A percentile compares a stretch with the other conserved stretches of the same genome.
These are phyloP conservation scores for Leptopterna dolabrata DNA, from an alignment of 2,888 invertebrate genomes.

Conservation along the genomic window DNA sequence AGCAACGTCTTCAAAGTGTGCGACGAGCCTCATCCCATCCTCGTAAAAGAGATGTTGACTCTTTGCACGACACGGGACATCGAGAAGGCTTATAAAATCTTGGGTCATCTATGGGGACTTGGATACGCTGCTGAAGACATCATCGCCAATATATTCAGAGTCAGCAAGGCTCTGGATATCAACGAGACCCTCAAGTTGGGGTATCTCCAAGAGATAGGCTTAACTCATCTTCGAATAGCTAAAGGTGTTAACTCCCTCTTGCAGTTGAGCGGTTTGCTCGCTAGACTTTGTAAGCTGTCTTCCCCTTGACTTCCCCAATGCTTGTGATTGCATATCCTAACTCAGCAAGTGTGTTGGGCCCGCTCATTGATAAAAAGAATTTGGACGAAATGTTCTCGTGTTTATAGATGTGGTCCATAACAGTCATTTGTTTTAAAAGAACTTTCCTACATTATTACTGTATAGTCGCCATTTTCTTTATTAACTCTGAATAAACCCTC, in stretches of 20 bases:
- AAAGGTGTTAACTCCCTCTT: slow-evolving; percentile 89
- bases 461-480: too few relatives aligned
- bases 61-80: slow-evolving; percentile 85
- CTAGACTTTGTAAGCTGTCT: slow-evolving; percentile 75
- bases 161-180: slow-evolving; percentile 87
- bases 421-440: too few relatives aligned
- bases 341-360: too few relatives aligned
- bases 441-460: too few relatives aligned
- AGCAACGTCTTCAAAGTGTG: slow-evolving; percentile 98
- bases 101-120: slow-evolving; percentile 89
- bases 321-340: neutral
- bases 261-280: slow-evolving; percentile 91
- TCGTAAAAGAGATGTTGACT: slow-evolving; percentile 91
- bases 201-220: slow-evolving; percentile 84
- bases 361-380: too few relatives aligned
- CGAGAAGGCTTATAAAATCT: slow-evolving; percentile 85
- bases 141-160: slow-evolving; percentile 93
- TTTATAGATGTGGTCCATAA: too few relatives aligned
- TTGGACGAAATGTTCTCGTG: too few relatives aligned
- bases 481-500: too few relatives aligned
- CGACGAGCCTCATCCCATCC: slow-evolving; percentile 97
- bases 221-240: slow-evolving; percentile 89
- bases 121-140: slow-evolving; percentile 98
- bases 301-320: neutral
- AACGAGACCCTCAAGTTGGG: slow-evolving; percentile 85